Base-by-base conservation (phyloP, 1,140 invertebrate species). In the Zaprionus kolodkinae region DNA sequence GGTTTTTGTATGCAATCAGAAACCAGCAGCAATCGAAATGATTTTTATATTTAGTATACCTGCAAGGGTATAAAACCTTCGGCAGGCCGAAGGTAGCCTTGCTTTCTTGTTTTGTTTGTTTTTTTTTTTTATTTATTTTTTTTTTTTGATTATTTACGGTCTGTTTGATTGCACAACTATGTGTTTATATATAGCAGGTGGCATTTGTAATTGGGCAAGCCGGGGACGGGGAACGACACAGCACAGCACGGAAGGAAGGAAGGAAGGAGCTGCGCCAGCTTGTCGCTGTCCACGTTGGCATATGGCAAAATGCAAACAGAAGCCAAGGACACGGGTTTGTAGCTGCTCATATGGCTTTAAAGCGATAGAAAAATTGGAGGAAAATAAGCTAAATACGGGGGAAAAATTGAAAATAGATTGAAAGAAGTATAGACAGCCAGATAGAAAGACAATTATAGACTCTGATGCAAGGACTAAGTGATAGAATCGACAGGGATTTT, bases 151-250 rank as follows among this genome's bases (percentile, higher is more conserved):
- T 79, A 83, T 76, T 83, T 76, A 83, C 81, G 80, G 68, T 78
- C 56, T 67, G 68, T 83, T 83, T 85, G 81, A 83, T 86, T 85
- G 82, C 82, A 79, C 76, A 83, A 83, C 80, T 65, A 71, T 78
- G 78, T 85, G 81, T 78, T 81, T 63, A 68, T 75, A 78, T 85
- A 57, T 63, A 61, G 56, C 81, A 72, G 71, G 71, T 76, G 82
- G 67, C 79, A 79, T 82, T 79, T 73, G 72, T 68, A 82, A 87
- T 79, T 83, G 83, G 45, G 45, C 45, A 21, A 21, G 21, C 21
- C 21, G 21, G 17, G 45, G 7, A 4, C 13, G 12, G 10, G 7
- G 30, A 1, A 7, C 5, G 82, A 17, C 45, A 10, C 9, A 1
- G n/a, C 40, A 45, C 6, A 2, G 6, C 6, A 15, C 40, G 40